Evolutionary conservation across 1,140 invertebrate species (phyloP), one percentile per base, ranked within the genome.

Genomic region (Zaprionus camerounensis): DNA sequence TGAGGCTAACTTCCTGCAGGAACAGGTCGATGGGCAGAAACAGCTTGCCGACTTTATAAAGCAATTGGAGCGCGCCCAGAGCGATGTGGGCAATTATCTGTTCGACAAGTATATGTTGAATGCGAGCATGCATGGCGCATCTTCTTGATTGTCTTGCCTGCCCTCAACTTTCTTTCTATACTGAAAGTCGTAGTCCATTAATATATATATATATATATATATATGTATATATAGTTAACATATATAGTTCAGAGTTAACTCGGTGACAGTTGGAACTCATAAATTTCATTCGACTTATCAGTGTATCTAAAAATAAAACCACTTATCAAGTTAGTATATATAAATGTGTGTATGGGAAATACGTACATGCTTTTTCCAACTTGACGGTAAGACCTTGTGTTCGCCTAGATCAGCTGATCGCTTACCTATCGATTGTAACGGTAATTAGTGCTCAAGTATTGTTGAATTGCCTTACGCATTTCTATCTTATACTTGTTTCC

Each of bases 1-100:
- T 63, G 96, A 97, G 91, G 94, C 93, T 0, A 94, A 96, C 82
- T 97, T 95, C 80, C 85, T 97, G 31, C 94, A 95, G 80, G 96
- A 97, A 81, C 96, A 97, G 93, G 96, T 97, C 6, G 95, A 96
- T 75, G 94, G 95, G 2, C 96, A 97, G 61, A 96, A 97, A 82
- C 94, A 96, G 79, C 93, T 97, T 7, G 94, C 95, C 3, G 95
- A 96, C 91, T 94, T 95, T 78, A 94, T 97, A 12, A 95, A 96
- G 1, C 96, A 96, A 83, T 92, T 97, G 71, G 95, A 95, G 76
- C 93, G 95, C 70, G 95, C 96, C 24, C 96, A 96, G 2, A 94
- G 94, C 81, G 96, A 96, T 7, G 92, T 97, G 12, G 96, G 96
- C 12, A 94, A 96, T 36, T 97, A 94, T 85, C 87, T 96, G 61